Base-by-base conservation (phyloP, 2,888 invertebrate species). In the Caenorhabditis sp. region DNA sequence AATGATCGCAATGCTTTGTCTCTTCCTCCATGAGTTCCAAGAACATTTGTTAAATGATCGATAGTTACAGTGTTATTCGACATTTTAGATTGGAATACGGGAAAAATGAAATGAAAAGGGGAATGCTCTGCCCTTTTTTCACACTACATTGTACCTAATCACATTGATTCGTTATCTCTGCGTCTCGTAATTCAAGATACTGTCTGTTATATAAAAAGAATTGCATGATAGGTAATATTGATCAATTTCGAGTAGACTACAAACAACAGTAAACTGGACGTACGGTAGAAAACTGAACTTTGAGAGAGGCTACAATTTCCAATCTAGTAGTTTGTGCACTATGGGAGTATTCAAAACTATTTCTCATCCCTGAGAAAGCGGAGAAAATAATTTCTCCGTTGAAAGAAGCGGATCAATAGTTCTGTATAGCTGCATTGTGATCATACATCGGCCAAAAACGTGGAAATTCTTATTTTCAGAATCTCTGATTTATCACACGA, bases 1-100 rank as follows among this genome's bases (percentile, higher is more conserved):
- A 81, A 58, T 6, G 81, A 77, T 58, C 81, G 69, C n/a, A 81
- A 61, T 5, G 77, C 77, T 69, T 81, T 81, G 58, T 81, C 81
- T 62, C 81, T 62, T 63, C 81, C 81, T 6, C 78, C 76, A 67
- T 81, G 80, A 3, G 78, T 69, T 31, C 66, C 58, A 10, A 80
- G 68, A 8, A 78, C 78, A 49, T 66, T 62, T 6, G 70, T 66
- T 26, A 78, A 49, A 12, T 66, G 66, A 62, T 81, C 81, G 10
- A 80, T 43, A 62, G 66, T 66, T 0, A 61, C 4, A 27, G 51
- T 43, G 6, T 43, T 24, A 49, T 59, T 27, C 14, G 59, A 21
- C 59, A 59, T 59, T 49, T 12, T 49, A 37, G 12, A 5, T 4
- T 17, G 23, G 8, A 58, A 58, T 26, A 55, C 26, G 4, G 12